Percentiles rank a stretch among this genome's conserved stretches.
These are phyloP conservation scores for Enoplosus armatus DNA, from an alignment of 2,797 vertebrate species.

Conservation along the genomic window DNA sequence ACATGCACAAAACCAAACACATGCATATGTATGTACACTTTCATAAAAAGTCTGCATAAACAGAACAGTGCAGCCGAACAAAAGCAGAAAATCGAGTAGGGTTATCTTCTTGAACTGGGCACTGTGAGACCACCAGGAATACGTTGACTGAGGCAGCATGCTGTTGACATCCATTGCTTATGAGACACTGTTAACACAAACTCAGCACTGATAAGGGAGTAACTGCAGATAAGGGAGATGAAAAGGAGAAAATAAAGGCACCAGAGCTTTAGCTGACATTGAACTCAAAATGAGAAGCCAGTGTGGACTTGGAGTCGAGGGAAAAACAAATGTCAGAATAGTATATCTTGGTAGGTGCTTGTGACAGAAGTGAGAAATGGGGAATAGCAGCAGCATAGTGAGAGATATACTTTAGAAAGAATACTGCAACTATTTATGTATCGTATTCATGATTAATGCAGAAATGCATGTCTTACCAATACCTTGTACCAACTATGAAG, in stretches of 20 bases:
- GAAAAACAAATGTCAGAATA: conserved; percentile 62
- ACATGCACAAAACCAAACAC: conserved; percentile 27
- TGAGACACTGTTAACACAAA: conserved; percentile 77
- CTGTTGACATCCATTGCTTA: conserved; percentile 77
- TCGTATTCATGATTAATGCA: not conserved
- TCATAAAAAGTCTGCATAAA: conserved; percentile 28
- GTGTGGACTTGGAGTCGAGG: conserved; percentile 50
- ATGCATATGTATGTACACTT: not conserved
- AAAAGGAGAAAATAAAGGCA: conserved; percentile 74
- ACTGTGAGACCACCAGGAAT: conserved; percentile 57
- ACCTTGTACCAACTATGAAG: not conserved
- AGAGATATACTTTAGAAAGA: not conserved
- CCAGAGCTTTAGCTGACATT: conserved; percentile 65
- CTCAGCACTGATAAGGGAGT: conserved; percentile 72
- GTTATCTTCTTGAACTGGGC: conserved; percentile 45
- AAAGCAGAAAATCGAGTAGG: conserved; percentile 39
- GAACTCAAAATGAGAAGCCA: conserved; percentile 67
- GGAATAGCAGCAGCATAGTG: conserved; percentile 25
- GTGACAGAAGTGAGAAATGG: conserved; percentile 48
- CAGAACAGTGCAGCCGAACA: conserved; percentile 8
- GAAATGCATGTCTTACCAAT: not conserved
- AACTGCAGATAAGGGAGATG: conserved; percentile 77
- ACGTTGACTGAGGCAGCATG: conserved; percentile 62
- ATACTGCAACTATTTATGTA: not conserved
- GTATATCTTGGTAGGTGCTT: conserved; percentile 44